A percentile compares a stretch with the other conserved stretches of the same genome.
These are phyloP conservation scores for Crypturellus undulatus DNA, from an alignment of 2,113 vertebrate genomes.

Conservation along the genomic window DNA sequence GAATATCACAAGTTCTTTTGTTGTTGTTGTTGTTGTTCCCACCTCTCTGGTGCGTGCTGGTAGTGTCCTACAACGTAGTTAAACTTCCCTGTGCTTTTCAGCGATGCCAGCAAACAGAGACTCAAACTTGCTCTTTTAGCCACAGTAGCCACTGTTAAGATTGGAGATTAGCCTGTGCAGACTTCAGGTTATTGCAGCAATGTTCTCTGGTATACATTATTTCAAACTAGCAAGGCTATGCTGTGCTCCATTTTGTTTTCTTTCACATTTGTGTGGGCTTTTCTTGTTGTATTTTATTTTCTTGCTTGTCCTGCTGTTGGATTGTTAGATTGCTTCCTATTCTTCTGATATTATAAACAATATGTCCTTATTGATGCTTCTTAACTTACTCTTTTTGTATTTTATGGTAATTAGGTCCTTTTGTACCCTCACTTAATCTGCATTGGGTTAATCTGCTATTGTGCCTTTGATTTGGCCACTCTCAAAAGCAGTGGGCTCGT, in stretches of 20 bases:
- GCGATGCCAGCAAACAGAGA: accelerated
- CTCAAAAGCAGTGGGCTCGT: not conserved
- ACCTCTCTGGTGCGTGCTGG: not conserved
- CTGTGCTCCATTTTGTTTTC: not conserved
- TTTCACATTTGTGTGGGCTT: not conserved
- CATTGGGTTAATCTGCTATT: not conserved
- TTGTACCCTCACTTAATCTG: not conserved
- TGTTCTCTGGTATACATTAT: not conserved
- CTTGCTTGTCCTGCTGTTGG: not conserved
- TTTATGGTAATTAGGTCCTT: not conserved
- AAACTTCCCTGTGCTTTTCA: not conserved
- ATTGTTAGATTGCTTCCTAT: not conserved
- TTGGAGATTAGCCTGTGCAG: not conserved
- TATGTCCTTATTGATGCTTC: not conserved
- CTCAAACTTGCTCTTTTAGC: not conserved
- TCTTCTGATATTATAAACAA: not conserved
- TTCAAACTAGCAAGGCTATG: not conserved
- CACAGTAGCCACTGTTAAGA: not conserved
- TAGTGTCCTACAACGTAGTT: not conserved
- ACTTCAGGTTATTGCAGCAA: not conserved
- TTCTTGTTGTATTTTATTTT: not conserved
- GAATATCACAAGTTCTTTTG: not conserved
- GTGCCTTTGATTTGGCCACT: not conserved
- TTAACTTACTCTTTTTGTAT: not conserved
- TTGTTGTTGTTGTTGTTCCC: not conserved